Evolutionary conservation across 2,888 invertebrate genomes (phyloP).

Genomic region (Tipula helvola): DNA sequence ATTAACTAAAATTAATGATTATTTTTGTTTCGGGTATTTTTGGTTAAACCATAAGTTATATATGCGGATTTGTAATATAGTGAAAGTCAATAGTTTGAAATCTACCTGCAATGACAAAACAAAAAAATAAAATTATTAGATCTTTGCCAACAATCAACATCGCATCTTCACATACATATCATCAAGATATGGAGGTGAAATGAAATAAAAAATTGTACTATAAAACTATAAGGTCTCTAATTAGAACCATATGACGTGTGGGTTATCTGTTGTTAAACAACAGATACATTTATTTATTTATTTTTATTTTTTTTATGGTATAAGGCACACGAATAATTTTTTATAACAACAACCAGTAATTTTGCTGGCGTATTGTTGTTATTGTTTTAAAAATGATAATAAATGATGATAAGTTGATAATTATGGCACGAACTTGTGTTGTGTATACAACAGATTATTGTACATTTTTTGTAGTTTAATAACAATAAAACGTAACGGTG

Average conservation of each 20-base stretch:
- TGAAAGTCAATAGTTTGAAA: background rate
- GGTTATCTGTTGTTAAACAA: background rate
- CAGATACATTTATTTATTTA: background rate
- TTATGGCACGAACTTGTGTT: constrained; percentile 8
- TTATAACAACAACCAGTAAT: background rate
- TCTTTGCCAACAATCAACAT: background rate
- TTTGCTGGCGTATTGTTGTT: background rate
- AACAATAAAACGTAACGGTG: background rate
- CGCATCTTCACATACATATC: background rate
- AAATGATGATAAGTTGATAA: constrained; percentile 11
- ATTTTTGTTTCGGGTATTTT: background rate
- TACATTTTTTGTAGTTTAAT: background rate
- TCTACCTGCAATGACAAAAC: background rate
- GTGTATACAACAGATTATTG: background rate
- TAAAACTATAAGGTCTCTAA: background rate
- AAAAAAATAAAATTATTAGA: background rate
- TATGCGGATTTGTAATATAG: background rate
- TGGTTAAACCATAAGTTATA: background rate
- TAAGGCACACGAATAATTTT: background rate
- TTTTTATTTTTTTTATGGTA: background rate
- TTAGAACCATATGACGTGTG: background rate
- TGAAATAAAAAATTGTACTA: background rate
- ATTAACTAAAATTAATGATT: background rate
- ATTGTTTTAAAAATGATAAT: background rate
- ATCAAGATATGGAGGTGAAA: background rate